Conservation (phyloP, 2,888 invertebrate genomes). For the Myopa tessellatipennis region DNA sequence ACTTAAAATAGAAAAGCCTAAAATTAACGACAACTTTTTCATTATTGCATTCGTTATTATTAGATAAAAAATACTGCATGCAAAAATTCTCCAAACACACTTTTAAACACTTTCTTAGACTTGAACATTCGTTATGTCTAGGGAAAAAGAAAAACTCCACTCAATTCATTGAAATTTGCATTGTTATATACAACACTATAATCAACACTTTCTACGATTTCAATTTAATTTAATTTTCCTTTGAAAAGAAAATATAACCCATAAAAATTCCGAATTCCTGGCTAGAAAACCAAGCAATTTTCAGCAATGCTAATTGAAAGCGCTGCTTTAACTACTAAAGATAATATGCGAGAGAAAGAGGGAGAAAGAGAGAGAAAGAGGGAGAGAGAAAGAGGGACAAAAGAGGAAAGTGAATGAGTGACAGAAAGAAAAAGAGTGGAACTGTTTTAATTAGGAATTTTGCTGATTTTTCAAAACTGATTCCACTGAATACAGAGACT, state of each 20-base stretch:
- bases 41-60: no score
- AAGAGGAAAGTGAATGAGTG: background rate
- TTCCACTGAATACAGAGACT: background rate
- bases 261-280: constrained; percentile 5
- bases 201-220: background rate
- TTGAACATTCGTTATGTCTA: no score
- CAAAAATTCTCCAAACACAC: no score
- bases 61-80: no score
- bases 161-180: background rate
- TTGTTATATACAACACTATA: background rate
- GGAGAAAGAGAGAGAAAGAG: background rate
- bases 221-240: no score
- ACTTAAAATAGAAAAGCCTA: no score
- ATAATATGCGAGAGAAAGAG: background rate
- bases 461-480: constrained; percentile 15
- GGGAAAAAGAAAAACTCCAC: background rate
- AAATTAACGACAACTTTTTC: no score
- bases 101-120: no score
- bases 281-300: background rate
- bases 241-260: background rate
- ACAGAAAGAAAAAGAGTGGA: background rate
- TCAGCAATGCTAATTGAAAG: background rate
- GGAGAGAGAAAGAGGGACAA: no score
- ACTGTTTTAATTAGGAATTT: constrained; percentile 36
- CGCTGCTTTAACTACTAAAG: background rate